These are phyloP conservation scores for Volucella bombylans DNA, from an alignment of 2,888 invertebrate genomes.

Conservation along the genomic window DNA sequence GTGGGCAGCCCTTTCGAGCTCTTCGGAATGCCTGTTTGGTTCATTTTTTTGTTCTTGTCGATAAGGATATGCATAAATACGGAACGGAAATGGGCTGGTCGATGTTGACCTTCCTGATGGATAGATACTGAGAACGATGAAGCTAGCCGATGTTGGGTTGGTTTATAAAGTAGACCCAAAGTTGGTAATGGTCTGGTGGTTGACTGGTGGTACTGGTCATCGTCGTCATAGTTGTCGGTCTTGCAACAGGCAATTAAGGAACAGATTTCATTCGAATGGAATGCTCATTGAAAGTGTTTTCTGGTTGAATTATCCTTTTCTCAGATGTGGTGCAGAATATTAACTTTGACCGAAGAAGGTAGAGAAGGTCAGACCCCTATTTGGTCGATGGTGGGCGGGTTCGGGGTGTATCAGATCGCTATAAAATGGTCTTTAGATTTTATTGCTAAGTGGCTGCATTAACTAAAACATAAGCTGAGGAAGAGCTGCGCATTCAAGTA, in stretches of 20 bases:
- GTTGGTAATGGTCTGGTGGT: slow-evolving; percentile 23
- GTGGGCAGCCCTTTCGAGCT: slow-evolving; percentile 54
- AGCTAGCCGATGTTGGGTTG: slow-evolving; percentile 13
- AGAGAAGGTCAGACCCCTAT: neutral
- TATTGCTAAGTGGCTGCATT: slow-evolving; percentile 63
- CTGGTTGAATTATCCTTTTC: slow-evolving; percentile 56
- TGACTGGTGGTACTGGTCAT: neutral
- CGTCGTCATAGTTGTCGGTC: slow-evolving; percentile 25
- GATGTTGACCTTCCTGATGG: slow-evolving; percentile 66
- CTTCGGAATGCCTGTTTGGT: slow-evolving; percentile 54
- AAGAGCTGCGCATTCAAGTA: neutral
- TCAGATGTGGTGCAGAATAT: slow-evolving; percentile 48
- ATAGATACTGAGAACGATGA: slow-evolving; percentile 23
- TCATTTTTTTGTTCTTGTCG: slow-evolving; percentile 54
- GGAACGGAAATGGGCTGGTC: slow-evolving; percentile 59
- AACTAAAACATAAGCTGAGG: slow-evolving; percentile 42
- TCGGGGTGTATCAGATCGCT: slow-evolving; percentile 22
- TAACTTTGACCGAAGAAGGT: slow-evolving; percentile 38
- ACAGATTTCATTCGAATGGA: slow-evolving; percentile 66
- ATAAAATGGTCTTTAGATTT: slow-evolving; percentile 54
- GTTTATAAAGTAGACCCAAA: slow-evolving; percentile 10
- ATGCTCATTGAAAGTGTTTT: slow-evolving; percentile 57
- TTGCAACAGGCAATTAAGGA: slow-evolving; percentile 69
- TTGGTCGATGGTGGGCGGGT: neutral
- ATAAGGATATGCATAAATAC: slow-evolving; percentile 71